Conservation (phyloP, 2,888 invertebrate genomes). For the Gibbula magus region DNA sequence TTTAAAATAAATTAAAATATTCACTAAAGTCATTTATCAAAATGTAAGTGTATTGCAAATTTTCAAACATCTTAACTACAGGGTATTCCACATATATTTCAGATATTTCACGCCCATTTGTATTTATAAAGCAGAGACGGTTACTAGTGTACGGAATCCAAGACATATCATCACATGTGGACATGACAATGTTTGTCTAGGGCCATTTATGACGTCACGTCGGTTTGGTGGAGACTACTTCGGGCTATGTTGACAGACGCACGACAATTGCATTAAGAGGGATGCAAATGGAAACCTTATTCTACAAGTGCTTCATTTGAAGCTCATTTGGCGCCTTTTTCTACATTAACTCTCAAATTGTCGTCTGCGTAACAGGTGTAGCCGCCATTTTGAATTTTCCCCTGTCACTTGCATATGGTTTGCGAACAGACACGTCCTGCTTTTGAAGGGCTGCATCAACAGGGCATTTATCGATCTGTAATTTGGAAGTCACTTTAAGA, state of each 20-base stretch:
- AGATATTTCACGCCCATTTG: no score
- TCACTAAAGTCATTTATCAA: no score
- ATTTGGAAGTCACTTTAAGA: slow-evolving; percentile 13
- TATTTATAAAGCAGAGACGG: no score
- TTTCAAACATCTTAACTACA: no score
- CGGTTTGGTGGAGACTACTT: no score
- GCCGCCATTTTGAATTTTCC: slow-evolving; percentile 15
- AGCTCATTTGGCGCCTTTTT: slow-evolving; percentile 11
- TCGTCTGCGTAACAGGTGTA: slow-evolving; percentile 15
- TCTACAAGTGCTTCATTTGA: background rate
- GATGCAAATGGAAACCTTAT: background rate
- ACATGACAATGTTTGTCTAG: no score
- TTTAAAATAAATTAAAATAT: no score
- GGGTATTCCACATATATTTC: no score
- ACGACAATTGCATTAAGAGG: slow-evolving; percentile 1
- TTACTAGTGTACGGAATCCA: no score
- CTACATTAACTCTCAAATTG: slow-evolving; percentile 13
- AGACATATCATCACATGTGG: no score
- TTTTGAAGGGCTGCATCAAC: slow-evolving; percentile 9
- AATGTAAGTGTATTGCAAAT: no score
- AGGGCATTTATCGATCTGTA: slow-evolving; percentile 1
- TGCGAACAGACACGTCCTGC: background rate
- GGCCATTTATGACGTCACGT: no score
- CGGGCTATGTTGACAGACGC: background rate
- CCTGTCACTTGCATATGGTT: background rate